Base-by-base conservation (phyloP, 2,113 vertebrate genomes). In the Brachirus orientalis region DNA sequence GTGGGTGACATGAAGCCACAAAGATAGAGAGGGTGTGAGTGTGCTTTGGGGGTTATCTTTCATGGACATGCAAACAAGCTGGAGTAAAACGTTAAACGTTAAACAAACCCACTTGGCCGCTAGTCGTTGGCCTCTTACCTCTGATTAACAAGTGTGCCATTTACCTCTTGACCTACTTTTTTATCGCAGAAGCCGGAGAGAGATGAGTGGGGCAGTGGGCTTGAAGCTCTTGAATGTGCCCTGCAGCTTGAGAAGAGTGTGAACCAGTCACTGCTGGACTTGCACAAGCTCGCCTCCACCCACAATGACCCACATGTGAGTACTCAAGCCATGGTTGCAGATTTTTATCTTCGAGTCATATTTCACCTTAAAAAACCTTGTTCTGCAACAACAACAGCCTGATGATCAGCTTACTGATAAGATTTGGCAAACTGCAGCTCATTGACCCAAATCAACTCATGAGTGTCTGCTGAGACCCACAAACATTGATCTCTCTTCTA, bases 221-320 rank as follows among this genome's bases (percentile, higher is more conserved):
- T 96, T 41, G 97, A 95, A 45, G 97, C 97, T 1, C 95, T 98
- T 82, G 95, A 98, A 64, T 96, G 95, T 45, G 93, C 96, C 4
- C 88, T 98, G 67, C 94, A 97, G 88, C 89, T 99, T 87, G 97
- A 93, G 86, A 93, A 90, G 82, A 93, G 66, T 0, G 92, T 93
- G 75, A 93, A 93, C 86, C 95, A 97, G 50, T 96, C 97, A 3
- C 94, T 98, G 44, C 80, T 99, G 45, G 96, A 98, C 19, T 81
- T 98, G 89, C 97, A 99, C 91, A 96, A 97, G 79, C 36, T 99
- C 80, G 93, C 95, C 75, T 89, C 95, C 2, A 95, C 97, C 0
- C 96, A 96, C 86, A 96, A 92, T 0, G 97, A 98, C 83, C 96
- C 97, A 60, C 97, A 99, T 0, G 96, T 99, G 66, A 96, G 97